Percentiles rank a stretch among this genome's conserved stretches.
Evolutionary conservation across 2,113 vertebrate species (phyloP).

Genomic region (Oenanthe melanoleuca): DNA sequence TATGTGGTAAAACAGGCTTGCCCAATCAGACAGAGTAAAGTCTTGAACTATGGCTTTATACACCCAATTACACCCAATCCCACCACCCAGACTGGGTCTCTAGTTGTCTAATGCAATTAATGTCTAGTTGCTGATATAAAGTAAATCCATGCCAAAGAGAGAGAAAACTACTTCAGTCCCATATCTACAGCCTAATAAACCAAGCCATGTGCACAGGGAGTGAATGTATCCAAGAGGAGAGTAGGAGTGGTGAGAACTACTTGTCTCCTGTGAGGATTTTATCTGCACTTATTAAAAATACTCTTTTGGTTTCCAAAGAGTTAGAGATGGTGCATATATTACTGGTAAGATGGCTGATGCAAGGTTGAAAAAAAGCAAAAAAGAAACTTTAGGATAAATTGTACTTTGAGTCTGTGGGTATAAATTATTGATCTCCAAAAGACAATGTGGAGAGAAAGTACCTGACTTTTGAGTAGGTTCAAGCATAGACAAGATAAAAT

Average conservation of each 20-base stretch:
- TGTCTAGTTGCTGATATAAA: background rate
- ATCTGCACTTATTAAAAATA: background rate
- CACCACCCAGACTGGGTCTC: background rate
- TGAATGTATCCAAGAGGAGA: background rate
- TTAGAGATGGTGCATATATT: background rate
- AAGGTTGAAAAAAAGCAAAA: background rate
- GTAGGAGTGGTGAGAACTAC: background rate
- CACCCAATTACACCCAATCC: background rate
- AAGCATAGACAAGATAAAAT: background rate
- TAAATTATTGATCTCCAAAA: background rate
- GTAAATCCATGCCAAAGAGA: background rate
- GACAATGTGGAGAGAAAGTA: background rate
- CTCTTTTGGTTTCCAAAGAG: background rate
- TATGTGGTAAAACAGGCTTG: background rate
- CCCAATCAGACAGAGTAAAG: background rate
- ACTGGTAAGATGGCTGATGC: background rate
- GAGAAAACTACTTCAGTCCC: background rate
- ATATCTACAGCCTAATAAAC: background rate
- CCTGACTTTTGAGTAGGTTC: background rate
- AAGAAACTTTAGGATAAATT: background rate
- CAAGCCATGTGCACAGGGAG: background rate
- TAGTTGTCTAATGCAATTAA: background rate
- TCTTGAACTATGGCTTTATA: background rate
- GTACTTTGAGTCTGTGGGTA: background rate
- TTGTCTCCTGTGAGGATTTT: rapidly evolving